Base-by-base conservation (phyloP, 64 coral and sea anemone genomes). In the Montipora sp. region DNA sequence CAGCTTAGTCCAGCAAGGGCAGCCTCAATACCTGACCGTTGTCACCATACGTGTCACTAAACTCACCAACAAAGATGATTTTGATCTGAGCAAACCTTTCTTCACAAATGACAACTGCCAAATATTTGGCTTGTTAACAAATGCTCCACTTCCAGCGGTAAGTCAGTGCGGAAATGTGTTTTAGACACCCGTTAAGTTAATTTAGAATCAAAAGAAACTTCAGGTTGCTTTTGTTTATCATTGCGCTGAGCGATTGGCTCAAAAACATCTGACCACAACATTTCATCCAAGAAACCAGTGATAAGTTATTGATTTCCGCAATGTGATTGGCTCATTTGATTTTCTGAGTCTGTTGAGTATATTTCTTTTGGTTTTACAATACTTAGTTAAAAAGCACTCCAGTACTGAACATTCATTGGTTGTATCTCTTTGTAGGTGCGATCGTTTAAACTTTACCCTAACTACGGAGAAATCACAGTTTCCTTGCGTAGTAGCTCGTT, bases 381-480 rank as follows among this genome's bases (percentile, higher is more conserved):
- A 36, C 36, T 36, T 36, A 55, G 47, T 59, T 11, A 51, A 2
- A 53, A 14, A 21, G 19, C 4, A 63, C 15, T 15, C 19, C 51
- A 55, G 5, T 55, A 9, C 15, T 2, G 14, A 50, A 88, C 21
- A 11, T 6, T 89, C 7, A 4, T 53, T 49, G 23, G 48, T 10
- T 0, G 19, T 47, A 43, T 89, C 69, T 18, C 53, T 87, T 63
- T 51, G 3, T 46, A 96, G 95, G 59, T 93, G n/a, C 70, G 81
- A 23, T 82, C 91, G 58, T 96, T 96, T 11, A 63, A 84, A 60
- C 74, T 96, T 8, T 93, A 90, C 77, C 95, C 80, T 7, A 80
- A 96, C 13, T 88, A 84, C 66, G 95, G 95, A 73, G 73, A 81
- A 59, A 75, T 93, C 47, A 87, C 58, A 16, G 91, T 93, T 61